A percentile compares a stretch with the other conserved stretches of the same genome.
Evolutionary conservation across 2,113 vertebrate genomes (phyloP).

Genomic region (Dendrocopos noguchii): DNA sequence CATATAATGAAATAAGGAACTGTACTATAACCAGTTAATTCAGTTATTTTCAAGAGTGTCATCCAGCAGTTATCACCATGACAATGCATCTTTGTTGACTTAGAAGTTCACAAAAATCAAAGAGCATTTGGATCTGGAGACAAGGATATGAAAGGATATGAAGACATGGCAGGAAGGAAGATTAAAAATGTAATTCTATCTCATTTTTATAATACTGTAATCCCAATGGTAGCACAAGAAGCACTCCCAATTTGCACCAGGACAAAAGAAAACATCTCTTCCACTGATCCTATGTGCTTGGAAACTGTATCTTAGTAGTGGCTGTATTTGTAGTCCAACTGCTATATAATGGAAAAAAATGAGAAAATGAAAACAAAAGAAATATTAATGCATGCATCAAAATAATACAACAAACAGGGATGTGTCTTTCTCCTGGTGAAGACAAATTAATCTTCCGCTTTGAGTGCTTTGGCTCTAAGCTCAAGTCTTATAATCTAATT

Average conservation of each 20-base stretch:
- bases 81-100: conserved; percentile 10
- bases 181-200: conserved; percentile 5
- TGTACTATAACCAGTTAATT: conserved; percentile 9
- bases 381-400: neutral
- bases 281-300: neutral
- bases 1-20: conserved; percentile 23
- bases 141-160: neutral
- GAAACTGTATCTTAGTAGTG: neutral
- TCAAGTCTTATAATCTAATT: conserved; percentile 15
- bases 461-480: conserved; percentile 10
- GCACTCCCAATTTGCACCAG: neutral
- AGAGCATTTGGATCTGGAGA: conserved; percentile 12
- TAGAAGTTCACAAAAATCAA: conserved; percentile 8
- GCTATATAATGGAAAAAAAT: conserved; percentile 34
- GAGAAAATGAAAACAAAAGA: conserved; percentile 15
- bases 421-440: conserved; percentile 1
- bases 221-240: neutral
- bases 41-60: conserved; percentile 12
- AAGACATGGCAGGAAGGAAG: neutral
- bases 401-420: conserved; percentile 11
- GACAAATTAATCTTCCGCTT: conserved; percentile 21
- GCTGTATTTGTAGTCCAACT: neutral
- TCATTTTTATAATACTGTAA: neutral
- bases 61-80: conserved; percentile 1
- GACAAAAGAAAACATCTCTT: neutral